Evolutionary conservation across 2,888 invertebrate species (phyloP), one percentile per base, ranked within the genome.

Genomic region (Clostera curtula): DNA sequence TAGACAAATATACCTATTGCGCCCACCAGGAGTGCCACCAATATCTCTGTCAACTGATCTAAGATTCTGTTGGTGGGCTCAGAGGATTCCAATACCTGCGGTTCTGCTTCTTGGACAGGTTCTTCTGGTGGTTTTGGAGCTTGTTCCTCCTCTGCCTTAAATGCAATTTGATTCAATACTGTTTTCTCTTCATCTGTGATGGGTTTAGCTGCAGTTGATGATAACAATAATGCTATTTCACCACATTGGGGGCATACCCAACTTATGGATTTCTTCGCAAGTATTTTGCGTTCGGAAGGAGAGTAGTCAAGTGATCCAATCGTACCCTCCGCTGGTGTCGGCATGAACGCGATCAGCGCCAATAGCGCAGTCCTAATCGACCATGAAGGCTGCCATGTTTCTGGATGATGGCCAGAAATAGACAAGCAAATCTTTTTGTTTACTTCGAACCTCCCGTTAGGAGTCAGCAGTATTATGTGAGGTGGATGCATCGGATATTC

Each of bases 401-500:
- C 97, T n/a, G 97, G 97, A 70, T 97, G 97, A 74, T 96, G 92
- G 3, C 95, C 96, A 34, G 96, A 97, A 54, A 97, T 97, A 39
- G 95, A 96, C 43, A 97, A 79, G 66, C 97, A 98, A 54, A 98
- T 96, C 76, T 97, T 97, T 69, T 94, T 96, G 67, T 95, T 93
- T 5, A 89, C 88, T 80, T 97, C 96, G 79, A 98, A 97, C 44
- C 97, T 87, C 23, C 97, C 97, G 72, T 96, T 97, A 2, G 96
- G 96, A 12, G 97, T 97, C 25, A 97, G 70, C 24, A 98, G 79
- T 55, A 97, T 95, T 44, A 97, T 95, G 66, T 95, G 95, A 4
- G 97, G 97, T 26, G 97, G 97, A 75, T 97, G 96, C 96, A 98
- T 96, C 1, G 97, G 97, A 75, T 97, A 97, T 50, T 97, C 96